These are phyloP conservation scores for Tetragnatha montana DNA, from an alignment of 2,888 invertebrate genomes.

Conservation along the genomic window DNA sequence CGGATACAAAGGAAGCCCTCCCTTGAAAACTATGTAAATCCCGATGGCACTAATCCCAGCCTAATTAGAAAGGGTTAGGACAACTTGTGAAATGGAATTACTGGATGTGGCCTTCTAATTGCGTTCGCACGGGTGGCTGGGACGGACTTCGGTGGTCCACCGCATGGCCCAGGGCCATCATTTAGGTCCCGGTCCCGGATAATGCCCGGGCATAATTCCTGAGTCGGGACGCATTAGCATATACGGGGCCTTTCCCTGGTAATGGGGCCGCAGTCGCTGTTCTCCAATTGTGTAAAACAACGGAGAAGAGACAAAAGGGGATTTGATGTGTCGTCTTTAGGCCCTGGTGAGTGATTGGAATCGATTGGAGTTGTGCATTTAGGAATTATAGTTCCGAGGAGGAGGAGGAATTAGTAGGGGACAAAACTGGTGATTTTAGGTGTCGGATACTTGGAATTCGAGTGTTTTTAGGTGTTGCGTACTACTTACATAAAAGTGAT, in stretches of 20 bases:
- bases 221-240: constrained; percentile 51
- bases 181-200: constrained; percentile 49
- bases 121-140: constrained; percentile 29
- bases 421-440: too few species aligned
- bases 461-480: too few species aligned
- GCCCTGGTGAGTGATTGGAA: constrained; percentile 5
- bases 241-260: constrained; percentile 47
- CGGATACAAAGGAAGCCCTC: constrained; percentile 50
- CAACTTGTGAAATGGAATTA: constrained; percentile 70
- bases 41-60: constrained; percentile 56
- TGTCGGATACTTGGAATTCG: too few species aligned
- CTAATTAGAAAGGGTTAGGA: constrained; percentile 66
- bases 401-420: too few species aligned
- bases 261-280: constrained; percentile 33
- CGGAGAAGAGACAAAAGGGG: constrained; percentile 35
- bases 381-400: too few species aligned
- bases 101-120: constrained; percentile 59
- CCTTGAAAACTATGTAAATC: constrained; percentile 62
- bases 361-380: background rate
- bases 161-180: constrained; percentile 62
- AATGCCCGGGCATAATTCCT: constrained; percentile 54
- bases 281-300: constrained; percentile 56
- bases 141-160: constrained; percentile 13
- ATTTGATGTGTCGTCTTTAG: constrained; percentile 2
- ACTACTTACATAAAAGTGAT: too few species aligned